Evolutionary conservation across 2,113 vertebrate species (phyloP), one percentile per base, ranked within the genome.

Genomic region (Willisornis vidua): DNA sequence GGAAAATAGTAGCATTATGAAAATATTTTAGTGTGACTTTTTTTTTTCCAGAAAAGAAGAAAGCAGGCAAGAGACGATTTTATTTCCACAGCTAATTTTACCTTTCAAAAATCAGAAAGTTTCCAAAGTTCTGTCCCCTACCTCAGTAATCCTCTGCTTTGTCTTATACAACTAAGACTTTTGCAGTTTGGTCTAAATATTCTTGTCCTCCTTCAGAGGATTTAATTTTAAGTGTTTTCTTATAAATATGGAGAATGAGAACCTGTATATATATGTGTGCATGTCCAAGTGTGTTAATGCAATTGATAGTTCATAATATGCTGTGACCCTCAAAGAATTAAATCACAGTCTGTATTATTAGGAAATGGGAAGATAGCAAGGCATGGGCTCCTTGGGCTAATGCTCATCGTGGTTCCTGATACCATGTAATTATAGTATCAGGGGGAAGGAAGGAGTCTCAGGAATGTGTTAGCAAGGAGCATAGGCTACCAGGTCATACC

Each of bases 341-440:
- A 68, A 55, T 48, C 3, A 1, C 9, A 37, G 8, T 6, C 10
- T 49, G 12, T 31, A 3, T 26, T 70, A 65, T 14, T 1, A 71
- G 22, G 19, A 84, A 81, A 76, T 15, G 6, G 23, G 10, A 49
- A 4, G 48, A 37, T 2, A 75, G 3, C 35, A 55, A 71, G 10
- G 17, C 2, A 1, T 48, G 33, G 6, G 17, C 4, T 19, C 18
- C 4, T 24, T 26, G 18, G 7, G 9, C 22, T 66, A 59, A 67
- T 0, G 0, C 2, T 41, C 0, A 2, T 6, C 19, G 25, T 1
- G 1, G 16, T 7, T 83, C 10, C 12, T 52, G 22, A 28, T 4
- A 6, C 3, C 39, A 45, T 46, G 12, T 3, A 73, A 8, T 7
- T 2, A 1, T 20, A 59, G 16, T 22, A 31, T 5, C 1, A 4